Evolutionary conservation across 1,140 invertebrate species (phyloP), one percentile per base, ranked within the genome.

Genomic region (honey bee (Apis mellifera)): DNA sequence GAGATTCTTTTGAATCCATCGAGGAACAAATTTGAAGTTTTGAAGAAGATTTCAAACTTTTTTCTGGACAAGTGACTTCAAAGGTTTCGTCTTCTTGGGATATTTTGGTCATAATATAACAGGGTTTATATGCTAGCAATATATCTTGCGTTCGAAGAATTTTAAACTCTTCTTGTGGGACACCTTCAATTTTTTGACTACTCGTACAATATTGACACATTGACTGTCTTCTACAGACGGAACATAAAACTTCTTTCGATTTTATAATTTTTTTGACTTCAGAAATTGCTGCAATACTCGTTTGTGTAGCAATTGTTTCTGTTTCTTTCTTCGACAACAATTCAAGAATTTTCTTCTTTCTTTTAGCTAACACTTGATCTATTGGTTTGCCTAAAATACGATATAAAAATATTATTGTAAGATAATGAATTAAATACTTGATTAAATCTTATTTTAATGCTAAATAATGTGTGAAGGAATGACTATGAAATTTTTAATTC

Each of bases 61-160:
- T 21, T 26, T 69, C 42, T 1, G 52, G 75, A 55, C 21, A 21
- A 32, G 55, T 26, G 2, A n/a, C 11, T 82, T 59, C n/a, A 5
- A 84, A 42, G 21, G 21, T 57, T 32, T 54, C 57, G 0, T 68
- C n/a, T 64, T 74, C 23, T 15, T 84, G 50, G 0, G 83, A 71
- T 32, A 32, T 21, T 21, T 57, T 86, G 0, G 73, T 74, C 1
- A 86, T 48, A 23, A 84, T 32, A 7, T 86, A 89, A 57, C 86
- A 89, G 1, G 90, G 87, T 23, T 86, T 88, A 32, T 90, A 90
- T 2, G 89, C 81, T 9, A 90, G 21, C 9, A 90, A 60, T 83
- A 90, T 90, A 64, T 90, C 89, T 42, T 85, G 76, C 0, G 90
- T 90, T 42, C 78, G 73, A 23, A 84, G 70, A 17, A 84, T 79